Evolutionary conservation across 1,140 invertebrate species (phyloP).

Genomic region (Hesperophylax magnus): DNA sequence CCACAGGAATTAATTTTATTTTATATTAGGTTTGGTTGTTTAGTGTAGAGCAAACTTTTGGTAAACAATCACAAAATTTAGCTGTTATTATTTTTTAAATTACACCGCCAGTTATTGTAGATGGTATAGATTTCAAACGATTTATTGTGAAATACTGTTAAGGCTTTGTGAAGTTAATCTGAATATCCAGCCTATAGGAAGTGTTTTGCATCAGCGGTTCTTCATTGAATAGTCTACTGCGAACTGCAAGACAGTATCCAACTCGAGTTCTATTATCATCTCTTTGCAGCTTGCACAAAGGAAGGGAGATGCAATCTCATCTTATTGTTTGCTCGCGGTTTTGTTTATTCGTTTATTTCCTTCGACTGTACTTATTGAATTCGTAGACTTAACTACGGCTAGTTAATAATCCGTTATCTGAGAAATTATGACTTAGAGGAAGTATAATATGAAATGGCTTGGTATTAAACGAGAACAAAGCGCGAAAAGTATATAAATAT

Average conservation of each 20-base stretch:
- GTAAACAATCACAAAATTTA: too few relatives aligned
- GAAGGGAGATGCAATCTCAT: constrained; percentile 7
- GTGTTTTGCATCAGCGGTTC: constrained; percentile 8
- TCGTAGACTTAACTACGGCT: neutral
- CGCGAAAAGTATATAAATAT: too few relatives aligned
- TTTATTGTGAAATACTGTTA: neutral
- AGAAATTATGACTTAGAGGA: too few relatives aligned
- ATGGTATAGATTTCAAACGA: too few relatives aligned
- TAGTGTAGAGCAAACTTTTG: too few relatives aligned
- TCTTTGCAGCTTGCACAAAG: neutral
- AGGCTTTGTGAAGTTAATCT: neutral
- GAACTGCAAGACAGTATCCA: neutral
- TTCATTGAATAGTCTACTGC: constrained; percentile 1
- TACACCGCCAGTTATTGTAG: too few relatives aligned
- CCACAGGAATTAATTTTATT: too few relatives aligned
- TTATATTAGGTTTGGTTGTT: too few relatives aligned
- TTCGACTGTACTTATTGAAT: constrained; percentile 2
- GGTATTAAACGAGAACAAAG: too few relatives aligned
- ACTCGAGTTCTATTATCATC: neutral
- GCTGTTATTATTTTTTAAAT: too few relatives aligned
- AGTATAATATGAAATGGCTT: too few relatives aligned
- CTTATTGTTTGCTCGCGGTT: constrained; percentile 16
- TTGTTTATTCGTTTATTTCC: neutral
- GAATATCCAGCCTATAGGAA: constrained; percentile 1
- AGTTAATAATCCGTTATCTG: constrained; percentile 19